Percentiles rank a stretch among this genome's conserved stretches.
Evolutionary conservation across 2,797 vertebrate species (phyloP).

Genomic region (Crypturellus tataupa): DNA sequence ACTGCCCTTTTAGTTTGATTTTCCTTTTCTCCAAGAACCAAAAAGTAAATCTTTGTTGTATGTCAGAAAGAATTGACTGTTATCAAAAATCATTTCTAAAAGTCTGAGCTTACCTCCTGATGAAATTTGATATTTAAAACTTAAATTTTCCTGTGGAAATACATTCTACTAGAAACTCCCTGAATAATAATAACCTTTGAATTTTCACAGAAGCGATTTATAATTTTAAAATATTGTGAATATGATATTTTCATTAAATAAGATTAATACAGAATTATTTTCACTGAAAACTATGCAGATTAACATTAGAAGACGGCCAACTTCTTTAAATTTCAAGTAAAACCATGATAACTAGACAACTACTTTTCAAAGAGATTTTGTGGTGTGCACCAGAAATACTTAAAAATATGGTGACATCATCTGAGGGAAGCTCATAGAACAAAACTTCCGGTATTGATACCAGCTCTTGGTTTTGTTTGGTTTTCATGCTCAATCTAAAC

Average conservation of each 20-base stretch:
- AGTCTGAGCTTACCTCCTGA: background rate
- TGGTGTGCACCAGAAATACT: background rate
- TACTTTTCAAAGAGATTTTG: background rate
- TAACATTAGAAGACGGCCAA: background rate
- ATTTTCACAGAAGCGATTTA: background rate
- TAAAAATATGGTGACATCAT: background rate
- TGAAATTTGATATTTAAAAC: background rate
- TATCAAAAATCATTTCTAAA: background rate
- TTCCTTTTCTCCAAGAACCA: background rate
- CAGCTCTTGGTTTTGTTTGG: background rate
- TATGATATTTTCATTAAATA: background rate
- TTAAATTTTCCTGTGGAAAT: background rate
- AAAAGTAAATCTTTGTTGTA: background rate
- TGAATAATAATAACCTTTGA: background rate
- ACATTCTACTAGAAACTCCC: background rate
- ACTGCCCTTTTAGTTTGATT: background rate
- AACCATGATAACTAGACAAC: background rate
- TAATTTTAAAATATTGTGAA: background rate
- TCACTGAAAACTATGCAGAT: background rate
- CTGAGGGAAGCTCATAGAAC: background rate
- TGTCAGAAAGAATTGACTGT: background rate
- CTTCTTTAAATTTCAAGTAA: background rate
- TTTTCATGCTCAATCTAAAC: background rate
- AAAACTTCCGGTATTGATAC: background rate
- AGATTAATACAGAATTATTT: background rate